phyloP scores from a whole-genome alignment of 2,113 vertebrate species.

The Heterochromis multidens region DNA sequence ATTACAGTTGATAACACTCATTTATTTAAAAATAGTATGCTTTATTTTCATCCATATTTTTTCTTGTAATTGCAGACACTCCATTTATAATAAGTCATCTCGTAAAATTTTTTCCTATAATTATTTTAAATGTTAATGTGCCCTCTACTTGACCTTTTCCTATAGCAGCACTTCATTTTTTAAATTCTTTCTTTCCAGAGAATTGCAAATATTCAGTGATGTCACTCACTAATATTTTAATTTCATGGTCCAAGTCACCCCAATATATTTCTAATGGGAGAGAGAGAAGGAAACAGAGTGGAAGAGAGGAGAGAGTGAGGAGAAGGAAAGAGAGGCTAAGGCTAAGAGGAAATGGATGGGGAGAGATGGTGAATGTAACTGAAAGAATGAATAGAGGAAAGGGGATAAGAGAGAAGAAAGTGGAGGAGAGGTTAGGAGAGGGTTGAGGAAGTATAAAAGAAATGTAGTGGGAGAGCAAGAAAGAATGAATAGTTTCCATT shows the following conservation, averaged over 20 bases:
- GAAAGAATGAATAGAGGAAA: background rate
- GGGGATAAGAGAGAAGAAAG: background rate
- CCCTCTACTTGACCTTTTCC: slow-evolving; percentile 43
- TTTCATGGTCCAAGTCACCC: slow-evolving; percentile 77
- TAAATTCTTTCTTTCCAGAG: slow-evolving; percentile 38
- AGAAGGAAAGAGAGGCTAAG: background rate
- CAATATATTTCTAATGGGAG: slow-evolving; percentile 70
- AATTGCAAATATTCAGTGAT: slow-evolving; percentile 73
- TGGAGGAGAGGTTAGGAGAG: background rate
- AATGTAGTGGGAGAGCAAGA: slow-evolving; percentile 3
- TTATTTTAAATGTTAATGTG: slow-evolving; percentile 32
- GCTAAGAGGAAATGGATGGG: background rate
- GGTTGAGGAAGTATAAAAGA: background rate
- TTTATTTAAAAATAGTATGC: background rate
- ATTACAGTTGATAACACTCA: no score
- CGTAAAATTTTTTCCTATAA: background rate
- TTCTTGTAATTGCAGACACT: background rate
- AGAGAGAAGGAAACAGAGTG: background rate
- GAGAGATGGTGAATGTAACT: background rate
- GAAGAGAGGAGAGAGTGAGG: background rate
- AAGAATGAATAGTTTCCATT: slow-evolving; percentile 52
- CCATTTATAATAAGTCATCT: background rate
- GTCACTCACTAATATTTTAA: slow-evolving; percentile 77
- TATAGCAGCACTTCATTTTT: background rate
- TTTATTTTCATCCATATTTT: background rate